Evolutionary conservation across 2,888 invertebrate genomes (phyloP).

Genomic region (Byasa hedistus): DNA sequence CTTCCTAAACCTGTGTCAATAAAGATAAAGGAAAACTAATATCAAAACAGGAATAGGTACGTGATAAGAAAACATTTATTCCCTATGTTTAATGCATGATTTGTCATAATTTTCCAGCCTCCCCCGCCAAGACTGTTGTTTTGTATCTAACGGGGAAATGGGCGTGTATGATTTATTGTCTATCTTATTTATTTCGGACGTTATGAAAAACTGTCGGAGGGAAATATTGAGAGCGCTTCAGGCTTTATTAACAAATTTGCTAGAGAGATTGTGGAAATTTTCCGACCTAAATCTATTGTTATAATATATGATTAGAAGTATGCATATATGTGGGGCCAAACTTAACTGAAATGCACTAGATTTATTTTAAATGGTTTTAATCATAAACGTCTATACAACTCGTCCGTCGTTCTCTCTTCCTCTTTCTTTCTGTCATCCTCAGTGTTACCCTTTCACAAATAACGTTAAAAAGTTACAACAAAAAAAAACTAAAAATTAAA

Average conservation of each 20-base stretch:
- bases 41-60: slow-evolving; percentile 79
- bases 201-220: slow-evolving; percentile 65
- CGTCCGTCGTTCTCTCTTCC: too few species aligned
- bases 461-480: too few species aligned
- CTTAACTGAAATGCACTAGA: too few species aligned
- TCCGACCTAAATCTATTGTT: too few species aligned
- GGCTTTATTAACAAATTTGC: slow-evolving; percentile 68
- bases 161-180: slow-evolving; percentile 73
- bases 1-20: slow-evolving; percentile 77
- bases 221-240: slow-evolving; percentile 55
- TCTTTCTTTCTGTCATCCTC: too few species aligned
- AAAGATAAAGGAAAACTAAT: slow-evolving; percentile 80
- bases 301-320: too few species aligned
- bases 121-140: slow-evolving; percentile 70
- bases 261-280: slow-evolving; percentile 48
- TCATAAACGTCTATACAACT: too few species aligned
- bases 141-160: slow-evolving; percentile 71
- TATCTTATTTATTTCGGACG: slow-evolving; percentile 74
- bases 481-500: too few species aligned
- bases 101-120: slow-evolving; percentile 78
- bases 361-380: too few species aligned
- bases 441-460: too few species aligned
- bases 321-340: too few species aligned
- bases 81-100: slow-evolving; percentile 81
- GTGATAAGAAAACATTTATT: slow-evolving; percentile 81